phyloP scores from a whole-genome alignment of 2,797 vertebrate genomes.

The Gymnothorax javanicus region DNA sequence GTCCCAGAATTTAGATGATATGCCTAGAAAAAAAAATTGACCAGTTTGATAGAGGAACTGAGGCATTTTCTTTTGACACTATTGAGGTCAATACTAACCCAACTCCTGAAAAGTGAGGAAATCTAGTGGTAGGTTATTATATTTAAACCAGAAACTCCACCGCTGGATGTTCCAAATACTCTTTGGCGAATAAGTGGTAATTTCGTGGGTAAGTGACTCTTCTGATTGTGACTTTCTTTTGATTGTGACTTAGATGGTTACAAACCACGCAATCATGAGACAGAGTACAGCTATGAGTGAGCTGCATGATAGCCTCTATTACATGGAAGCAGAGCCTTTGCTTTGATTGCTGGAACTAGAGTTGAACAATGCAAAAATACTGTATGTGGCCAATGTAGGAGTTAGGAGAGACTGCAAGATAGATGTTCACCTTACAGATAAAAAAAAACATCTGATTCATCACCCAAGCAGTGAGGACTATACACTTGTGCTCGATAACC shows the following conservation, averaged over 20 bases:
- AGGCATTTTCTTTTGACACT: not conserved
- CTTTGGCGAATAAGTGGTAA: not conserved
- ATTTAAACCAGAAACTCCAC: conserved; percentile 4
- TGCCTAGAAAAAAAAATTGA: too few species aligned
- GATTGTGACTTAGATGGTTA: not conserved
- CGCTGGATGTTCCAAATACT: not conserved
- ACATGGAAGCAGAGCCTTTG: not conserved
- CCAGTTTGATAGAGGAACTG: not conserved
- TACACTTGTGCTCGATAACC: not conserved
- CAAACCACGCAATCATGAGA: not conserved
- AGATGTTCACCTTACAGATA: not conserved
- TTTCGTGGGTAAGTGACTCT: not conserved
- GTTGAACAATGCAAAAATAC: not conserved
- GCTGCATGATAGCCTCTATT: not conserved
- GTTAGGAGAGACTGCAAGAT: not conserved
- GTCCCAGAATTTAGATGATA: not conserved
- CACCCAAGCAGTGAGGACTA: not conserved
- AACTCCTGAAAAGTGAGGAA: not conserved
- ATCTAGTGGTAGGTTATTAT: not conserved
- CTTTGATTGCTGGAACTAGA: not conserved
- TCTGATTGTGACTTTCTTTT: conserved; percentile 1
- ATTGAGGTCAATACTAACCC: not conserved
- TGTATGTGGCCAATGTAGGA: not conserved
- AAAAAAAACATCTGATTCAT: not conserved
- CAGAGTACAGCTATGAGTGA: not conserved